Evolutionary conservation across 2,797 vertebrate species (phyloP), one percentile per base, ranked within the genome.

Genomic region (Sebastes paucispinis): DNA sequence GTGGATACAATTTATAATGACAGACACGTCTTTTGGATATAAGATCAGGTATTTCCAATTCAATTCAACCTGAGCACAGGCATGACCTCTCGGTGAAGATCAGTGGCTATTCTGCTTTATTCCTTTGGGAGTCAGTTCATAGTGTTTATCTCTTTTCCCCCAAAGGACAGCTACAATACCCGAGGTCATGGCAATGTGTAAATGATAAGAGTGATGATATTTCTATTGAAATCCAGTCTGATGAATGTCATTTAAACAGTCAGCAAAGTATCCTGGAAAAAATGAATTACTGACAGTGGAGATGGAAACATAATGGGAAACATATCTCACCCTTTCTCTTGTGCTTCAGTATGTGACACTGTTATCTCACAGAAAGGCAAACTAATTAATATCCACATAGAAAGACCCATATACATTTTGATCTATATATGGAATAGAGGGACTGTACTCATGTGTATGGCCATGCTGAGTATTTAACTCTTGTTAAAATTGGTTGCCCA

Each of bases 81-180:
- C 8, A 31, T 24, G n/a, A 18, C 36, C 9, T 58, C 47, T 66
- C n/a, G 32, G 18, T 73, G 67, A n/a, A 54, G 50, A 27, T 68
- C 39, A 63, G 10, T 69, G 50, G 58, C n/a, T 31, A 11, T 50
- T 36, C 32, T 54, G 43, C 18, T 77, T 66, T 27, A 22, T 67
- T 65, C 58, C 60, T 52, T 22, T 59, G n/a, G 43, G 66, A 71
- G 50, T 65, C 39, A 25, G n/a, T 73, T 59, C 29, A 62, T 80
- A 27, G 18, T 84, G 76, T 86, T 80, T 67, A 84, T 84, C 71
- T 83, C 32, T 39, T 32, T 74, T 71, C 14, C 14, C 76, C 57
- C 73, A 71, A 76, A 75, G 76, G 79, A 78, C 54, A 59, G 27
- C 50, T 32, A 64, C 47, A 57, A 58, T 34, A 55, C 62, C 39